Percentiles rank a stretch among this genome's conserved stretches.
Conservation (phyloP, 2,113 vertebrate genomes). For the Carettochelys insculpta region DNA sequence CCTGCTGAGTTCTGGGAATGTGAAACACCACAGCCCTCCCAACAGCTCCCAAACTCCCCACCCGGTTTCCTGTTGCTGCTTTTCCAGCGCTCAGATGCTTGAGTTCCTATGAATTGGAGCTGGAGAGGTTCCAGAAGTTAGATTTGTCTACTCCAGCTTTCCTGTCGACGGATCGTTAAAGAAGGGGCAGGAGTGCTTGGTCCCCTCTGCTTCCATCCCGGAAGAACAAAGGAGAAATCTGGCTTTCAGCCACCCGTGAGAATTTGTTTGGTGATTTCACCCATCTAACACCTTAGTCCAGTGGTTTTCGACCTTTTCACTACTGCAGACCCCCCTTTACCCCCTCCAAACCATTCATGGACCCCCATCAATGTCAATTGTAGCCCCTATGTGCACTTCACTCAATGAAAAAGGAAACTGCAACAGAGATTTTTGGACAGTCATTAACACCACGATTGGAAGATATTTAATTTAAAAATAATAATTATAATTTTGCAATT, state of each 20-base stretch:
- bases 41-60: conserved; percentile 72
- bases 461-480: too few relatives aligned
- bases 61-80: conserved; percentile 69
- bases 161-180: conserved; percentile 57
- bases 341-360: too few relatives aligned
- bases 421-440: too few relatives aligned
- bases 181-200: not conserved
- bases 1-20: conserved; percentile 67
- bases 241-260: conserved; percentile 24
- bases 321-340: too few relatives aligned
- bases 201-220: conserved; percentile 12
- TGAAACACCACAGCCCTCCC: conserved; percentile 61
- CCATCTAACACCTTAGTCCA: not conserved
- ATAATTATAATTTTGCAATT: too few relatives aligned
- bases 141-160: conserved; percentile 50
- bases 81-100: conserved; percentile 48
- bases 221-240: conserved; percentile 26
- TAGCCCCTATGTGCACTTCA: too few relatives aligned
- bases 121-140: conserved; percentile 59
- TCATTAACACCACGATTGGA: too few relatives aligned
- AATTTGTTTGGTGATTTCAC: not conserved
- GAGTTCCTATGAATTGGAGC: conserved; percentile 53
- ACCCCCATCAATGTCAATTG: too few relatives aligned
- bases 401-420: too few relatives aligned
- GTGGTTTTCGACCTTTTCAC: too few relatives aligned